Conservation (phyloP, 2,113 vertebrate genomes). For the Sula dactylatra region DNA sequence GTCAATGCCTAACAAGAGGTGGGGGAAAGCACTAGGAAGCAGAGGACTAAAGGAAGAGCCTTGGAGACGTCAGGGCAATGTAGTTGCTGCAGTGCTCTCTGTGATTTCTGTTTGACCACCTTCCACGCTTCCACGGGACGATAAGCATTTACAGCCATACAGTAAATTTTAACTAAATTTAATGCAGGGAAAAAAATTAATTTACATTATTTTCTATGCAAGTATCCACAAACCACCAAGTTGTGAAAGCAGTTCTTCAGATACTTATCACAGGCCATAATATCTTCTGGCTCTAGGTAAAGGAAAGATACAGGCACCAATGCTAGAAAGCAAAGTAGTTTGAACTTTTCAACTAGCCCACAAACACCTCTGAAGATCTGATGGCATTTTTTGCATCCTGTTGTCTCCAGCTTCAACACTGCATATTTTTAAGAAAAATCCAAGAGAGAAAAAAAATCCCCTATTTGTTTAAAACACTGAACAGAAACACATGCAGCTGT, state of each 20-base stretch:
- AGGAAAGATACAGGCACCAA: not conserved
- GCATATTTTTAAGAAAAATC: not conserved
- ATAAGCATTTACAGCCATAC: not conserved
- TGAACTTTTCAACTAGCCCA: not conserved
- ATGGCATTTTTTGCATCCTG: not conserved
- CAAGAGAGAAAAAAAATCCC: fast-evolving
- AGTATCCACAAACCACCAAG: not conserved
- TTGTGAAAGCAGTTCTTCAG: not conserved
- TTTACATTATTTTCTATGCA: not conserved
- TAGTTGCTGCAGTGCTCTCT: not conserved
- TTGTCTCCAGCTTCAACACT: not conserved
- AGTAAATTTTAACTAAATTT: not conserved
- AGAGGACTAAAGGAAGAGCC: not conserved
- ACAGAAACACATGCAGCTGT: not conserved
- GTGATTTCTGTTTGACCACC: not conserved
- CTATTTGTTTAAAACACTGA: not conserved
- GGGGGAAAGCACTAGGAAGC: not conserved
- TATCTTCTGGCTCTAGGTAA: not conserved
- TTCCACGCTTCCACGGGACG: not conserved
- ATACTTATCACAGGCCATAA: not conserved
- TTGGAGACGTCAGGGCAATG: not conserved
- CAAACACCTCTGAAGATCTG: not conserved
- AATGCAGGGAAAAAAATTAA: not conserved
- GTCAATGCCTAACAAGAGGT: not conserved
- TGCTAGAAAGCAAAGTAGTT: not conserved